Evolutionary conservation across 1,140 invertebrate species (phyloP), one percentile per base, ranked within the genome.

Genomic region (Polyergus mexicanus): DNA sequence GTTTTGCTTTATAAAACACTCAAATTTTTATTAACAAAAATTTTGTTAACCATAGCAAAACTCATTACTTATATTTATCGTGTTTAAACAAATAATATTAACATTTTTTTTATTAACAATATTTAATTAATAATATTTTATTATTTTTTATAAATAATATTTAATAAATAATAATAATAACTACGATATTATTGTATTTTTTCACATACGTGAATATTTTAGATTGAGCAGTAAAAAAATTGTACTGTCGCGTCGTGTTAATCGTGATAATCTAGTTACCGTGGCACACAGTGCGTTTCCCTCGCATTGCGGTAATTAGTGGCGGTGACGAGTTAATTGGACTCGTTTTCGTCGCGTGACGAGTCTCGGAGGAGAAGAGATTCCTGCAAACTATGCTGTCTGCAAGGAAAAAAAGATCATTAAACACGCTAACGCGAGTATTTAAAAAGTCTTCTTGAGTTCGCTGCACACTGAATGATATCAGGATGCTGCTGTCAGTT

Each of bases 291-390:
- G n/a, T n/a, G n/a, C 91, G 87, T 89, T 91, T 91, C 75, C 89
- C 80, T 77, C 78, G 75, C 84, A 89, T 88, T 84, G 77, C 84
- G 25, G 90, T 90, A 93, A 93, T 94, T 94, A 94, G 90, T 86
- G 60, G 74, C 88, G 78, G 90, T 93, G 93, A 94, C 92, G 93
- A 87, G 86, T 93, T 94, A 93, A 94, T 94, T 94, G 91, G 91
- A 81, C 88, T 89, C 89, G 87, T 91, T 92, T 93, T 94, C 93
- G 92, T 93, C 91, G 90, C 91, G 90, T 93, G 92, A 92, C 90
- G 91, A 76, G 66, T 66, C 65, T 84, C 65, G 71, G 32, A 89
- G 84, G 87, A 86, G 89, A 68, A 75, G 72, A 88, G 86, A 90
- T 90, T 91, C 90, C 62, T 90, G 51, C 63, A 32, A 1, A 72